These are phyloP conservation scores for Polypedilum pembai DNA, from an alignment of 1,140 invertebrate species.

Conservation along the genomic window DNA sequence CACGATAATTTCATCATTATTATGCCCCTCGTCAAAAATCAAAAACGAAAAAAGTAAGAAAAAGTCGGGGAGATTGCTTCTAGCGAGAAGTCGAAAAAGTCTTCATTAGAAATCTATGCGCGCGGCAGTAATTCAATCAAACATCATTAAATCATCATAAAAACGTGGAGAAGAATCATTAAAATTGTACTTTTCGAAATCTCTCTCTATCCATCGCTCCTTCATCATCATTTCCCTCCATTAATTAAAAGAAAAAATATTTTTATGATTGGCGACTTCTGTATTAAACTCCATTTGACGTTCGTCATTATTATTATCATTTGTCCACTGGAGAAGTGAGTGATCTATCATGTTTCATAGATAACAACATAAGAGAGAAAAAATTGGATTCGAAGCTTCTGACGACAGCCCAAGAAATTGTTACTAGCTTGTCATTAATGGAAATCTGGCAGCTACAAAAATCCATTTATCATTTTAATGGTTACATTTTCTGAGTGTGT, in stretches of 20 bases:
- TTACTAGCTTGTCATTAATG: conserved; percentile 5
- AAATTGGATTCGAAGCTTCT: not conserved
- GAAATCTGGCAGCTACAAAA: conserved; percentile 14
- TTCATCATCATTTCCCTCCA: conserved; percentile 3
- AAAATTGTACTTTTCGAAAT: no score
- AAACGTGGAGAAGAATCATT: not conserved
- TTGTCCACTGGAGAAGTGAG: not conserved
- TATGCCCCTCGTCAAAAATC: not conserved
- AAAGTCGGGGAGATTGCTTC: no score
- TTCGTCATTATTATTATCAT: not conserved
- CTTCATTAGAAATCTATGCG: not conserved
- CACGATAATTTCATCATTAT: not conserved
- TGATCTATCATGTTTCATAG: conserved; percentile 26
- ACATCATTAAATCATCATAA: conserved; percentile 19
- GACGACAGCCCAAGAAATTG: not conserved
- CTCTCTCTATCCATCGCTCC: not conserved
- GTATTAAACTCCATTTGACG: not conserved
- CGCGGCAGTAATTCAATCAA: conserved; percentile 16
- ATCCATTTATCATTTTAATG: conserved; percentile 28
- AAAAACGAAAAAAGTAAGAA: no score
- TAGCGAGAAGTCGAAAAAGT: not conserved
- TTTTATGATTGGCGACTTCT: conserved; percentile 16
- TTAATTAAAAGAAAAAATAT: conserved; percentile 6
- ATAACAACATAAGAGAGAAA: not conserved
- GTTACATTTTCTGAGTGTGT: conserved; percentile 6